A percentile compares a stretch with the other conserved stretches of the same genome.
Evolutionary conservation across 2,113 vertebrate genomes (phyloP).

Genomic region (Bolborhynchus lineola): DNA sequence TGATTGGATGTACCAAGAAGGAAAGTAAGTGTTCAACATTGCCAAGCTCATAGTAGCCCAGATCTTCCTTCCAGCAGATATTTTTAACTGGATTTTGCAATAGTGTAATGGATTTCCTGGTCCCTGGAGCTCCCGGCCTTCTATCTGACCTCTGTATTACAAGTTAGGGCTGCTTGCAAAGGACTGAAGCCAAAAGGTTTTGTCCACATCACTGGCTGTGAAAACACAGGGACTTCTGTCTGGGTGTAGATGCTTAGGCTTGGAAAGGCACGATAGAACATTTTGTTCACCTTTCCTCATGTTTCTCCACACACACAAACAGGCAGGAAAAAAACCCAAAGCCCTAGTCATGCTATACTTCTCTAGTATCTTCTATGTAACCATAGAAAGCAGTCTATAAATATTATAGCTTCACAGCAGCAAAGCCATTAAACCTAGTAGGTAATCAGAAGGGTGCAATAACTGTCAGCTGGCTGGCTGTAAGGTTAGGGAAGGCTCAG

Average conservation of each 20-base stretch:
- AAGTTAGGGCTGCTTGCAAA: neutral
- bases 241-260: constrained; percentile 15
- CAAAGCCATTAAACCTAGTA: neutral
- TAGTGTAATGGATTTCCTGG: neutral
- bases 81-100: constrained; percentile 45
- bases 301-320: neutral
- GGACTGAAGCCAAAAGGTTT: constrained; percentile 9
- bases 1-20: neutral
- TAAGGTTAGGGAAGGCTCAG: neutral
- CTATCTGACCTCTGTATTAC: neutral
- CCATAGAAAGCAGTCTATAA: neutral
- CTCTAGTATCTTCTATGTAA: neutral
- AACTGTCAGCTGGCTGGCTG: neutral
- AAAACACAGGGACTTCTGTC: constrained; percentile 50
- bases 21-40: neutral
- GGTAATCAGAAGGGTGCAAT: neutral
- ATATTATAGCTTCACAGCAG: neutral
- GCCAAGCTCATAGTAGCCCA: neutral
- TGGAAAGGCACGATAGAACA: constrained; percentile 34
- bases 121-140: neutral
- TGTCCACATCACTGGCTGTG: neutral
- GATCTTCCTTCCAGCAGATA: neutral
- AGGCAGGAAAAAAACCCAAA: neutral
- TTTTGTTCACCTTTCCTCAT: constrained; percentile 32
- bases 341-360: neutral